Evolutionary conservation across 2,113 vertebrate species (phyloP).

Genomic region (Rhineura floridana): DNA sequence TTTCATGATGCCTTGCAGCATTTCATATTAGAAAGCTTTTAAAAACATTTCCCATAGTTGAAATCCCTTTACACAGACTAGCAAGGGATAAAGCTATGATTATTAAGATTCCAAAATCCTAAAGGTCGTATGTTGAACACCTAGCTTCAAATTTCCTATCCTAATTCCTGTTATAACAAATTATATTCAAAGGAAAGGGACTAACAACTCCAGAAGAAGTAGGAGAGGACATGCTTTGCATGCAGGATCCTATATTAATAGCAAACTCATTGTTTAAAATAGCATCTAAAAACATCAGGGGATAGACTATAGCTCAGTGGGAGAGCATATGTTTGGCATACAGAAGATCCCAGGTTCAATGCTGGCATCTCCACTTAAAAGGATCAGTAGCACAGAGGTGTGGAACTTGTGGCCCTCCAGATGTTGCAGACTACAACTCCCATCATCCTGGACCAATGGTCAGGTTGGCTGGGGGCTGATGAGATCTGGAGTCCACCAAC

Average conservation of each 20-base stretch:
- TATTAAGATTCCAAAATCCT: background rate
- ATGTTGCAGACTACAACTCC: no score
- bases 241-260: background rate
- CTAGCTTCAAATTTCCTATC: background rate
- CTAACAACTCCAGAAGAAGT: no score
- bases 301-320: background rate
- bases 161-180: background rate
- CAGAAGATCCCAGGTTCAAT: background rate
- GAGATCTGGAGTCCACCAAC: no score
- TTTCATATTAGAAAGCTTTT: background rate
- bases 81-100: background rate
- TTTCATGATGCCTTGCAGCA: background rate
- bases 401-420: no score
- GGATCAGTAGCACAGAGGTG: background rate
- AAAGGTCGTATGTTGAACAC: background rate
- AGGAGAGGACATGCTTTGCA: background rate
- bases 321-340: background rate
- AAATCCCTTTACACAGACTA: background rate
- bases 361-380: background rate
- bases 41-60: background rate
- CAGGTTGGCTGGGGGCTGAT: no score
- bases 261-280: background rate
- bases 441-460: no score
- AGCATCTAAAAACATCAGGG: background rate
- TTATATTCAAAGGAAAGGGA: background rate